Evolutionary conservation across 2,113 vertebrate species (phyloP).

Genomic region (Cryptotis parvus): DNA sequence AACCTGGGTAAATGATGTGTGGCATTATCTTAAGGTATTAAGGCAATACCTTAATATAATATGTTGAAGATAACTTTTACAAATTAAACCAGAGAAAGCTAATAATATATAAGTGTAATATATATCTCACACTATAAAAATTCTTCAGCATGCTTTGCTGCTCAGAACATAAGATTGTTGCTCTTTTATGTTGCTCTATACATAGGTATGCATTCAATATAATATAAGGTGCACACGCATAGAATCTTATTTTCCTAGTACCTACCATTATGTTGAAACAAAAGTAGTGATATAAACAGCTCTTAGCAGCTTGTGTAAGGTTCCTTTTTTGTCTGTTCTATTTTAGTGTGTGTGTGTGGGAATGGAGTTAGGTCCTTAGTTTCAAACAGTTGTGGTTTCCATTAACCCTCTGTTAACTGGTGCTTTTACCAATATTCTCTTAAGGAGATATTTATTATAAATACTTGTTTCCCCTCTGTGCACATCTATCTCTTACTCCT

Average conservation of each 20-base stretch:
- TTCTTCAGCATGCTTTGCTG: conserved; percentile 4
- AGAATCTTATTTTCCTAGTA: background rate
- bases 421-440: background rate
- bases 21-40: too few species aligned
- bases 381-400: conserved; percentile 50
- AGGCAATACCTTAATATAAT: background rate
- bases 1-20: conserved; percentile 18
- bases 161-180: background rate
- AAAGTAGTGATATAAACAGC: background rate
- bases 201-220: too few species aligned
- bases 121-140: background rate
- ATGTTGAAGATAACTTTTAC: background rate
- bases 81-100: background rate
- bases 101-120: too few species aligned
- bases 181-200: background rate
- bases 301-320: background rate
- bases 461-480: background rate
- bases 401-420: conserved; percentile 36
- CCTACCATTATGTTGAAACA: background rate
- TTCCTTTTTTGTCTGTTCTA: conserved; percentile 39
- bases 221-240: background rate
- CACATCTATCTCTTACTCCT: too few species aligned
- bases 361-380: background rate
- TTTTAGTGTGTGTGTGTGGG: conserved; percentile 5
- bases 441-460: conserved; percentile 20